Conservation (phyloP, 2,113 vertebrate genomes). For the Rhea americana region DNA sequence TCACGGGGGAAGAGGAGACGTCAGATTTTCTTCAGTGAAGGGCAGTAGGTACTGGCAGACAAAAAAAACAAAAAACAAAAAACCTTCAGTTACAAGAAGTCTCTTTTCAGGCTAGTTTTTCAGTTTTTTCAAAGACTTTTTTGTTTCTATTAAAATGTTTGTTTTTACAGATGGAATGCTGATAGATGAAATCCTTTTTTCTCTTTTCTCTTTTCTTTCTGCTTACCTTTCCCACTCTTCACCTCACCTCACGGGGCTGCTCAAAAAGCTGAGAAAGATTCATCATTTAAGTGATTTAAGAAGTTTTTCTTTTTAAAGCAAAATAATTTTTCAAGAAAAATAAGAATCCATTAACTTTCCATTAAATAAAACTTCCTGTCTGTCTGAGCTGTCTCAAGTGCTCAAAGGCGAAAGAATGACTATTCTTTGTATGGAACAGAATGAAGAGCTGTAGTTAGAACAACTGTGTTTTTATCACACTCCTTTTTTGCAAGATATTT, state of each 20-base stretch:
- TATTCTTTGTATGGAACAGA: not conserved
- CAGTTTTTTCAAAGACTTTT: not conserved
- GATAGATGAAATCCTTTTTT: not conserved
- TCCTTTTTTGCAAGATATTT: not conserved
- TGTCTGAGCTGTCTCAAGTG: not conserved
- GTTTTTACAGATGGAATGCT: not conserved
- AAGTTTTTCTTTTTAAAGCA: not conserved
- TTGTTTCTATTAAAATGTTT: not conserved
- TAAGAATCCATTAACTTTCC: not conserved
- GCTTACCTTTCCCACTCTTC: no score
- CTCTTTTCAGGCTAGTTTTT: not conserved
- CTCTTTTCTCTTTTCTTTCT: no score
- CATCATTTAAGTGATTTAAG: not conserved
- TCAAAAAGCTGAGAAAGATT: no score
- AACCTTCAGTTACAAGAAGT: not conserved
- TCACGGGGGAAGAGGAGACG: not conserved
- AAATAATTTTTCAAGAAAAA: not conserved
- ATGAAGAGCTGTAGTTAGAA: not conserved
- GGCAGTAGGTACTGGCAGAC: not conserved
- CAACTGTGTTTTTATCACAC: not conserved
- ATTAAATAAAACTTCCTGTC: not conserved
- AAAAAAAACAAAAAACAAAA: not conserved
- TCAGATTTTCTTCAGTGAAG: not conserved
- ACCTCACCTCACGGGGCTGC: no score
- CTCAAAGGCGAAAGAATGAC: not conserved